Evolutionary conservation across 1,140 invertebrate species (phyloP).

Genomic region (Rhopalosiphum padi): DNA sequence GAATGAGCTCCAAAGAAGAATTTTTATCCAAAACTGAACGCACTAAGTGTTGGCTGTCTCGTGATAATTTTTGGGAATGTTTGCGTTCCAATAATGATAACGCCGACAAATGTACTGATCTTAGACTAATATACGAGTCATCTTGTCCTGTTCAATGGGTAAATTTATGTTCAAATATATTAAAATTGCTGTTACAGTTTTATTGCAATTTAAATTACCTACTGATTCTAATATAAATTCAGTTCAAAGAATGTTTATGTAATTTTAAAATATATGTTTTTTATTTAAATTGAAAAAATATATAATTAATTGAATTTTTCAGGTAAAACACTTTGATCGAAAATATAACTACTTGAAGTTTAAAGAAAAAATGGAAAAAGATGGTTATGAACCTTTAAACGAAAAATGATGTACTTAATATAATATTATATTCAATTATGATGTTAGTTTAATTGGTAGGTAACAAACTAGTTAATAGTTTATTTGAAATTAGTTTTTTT

Average conservation of each 20-base stretch:
- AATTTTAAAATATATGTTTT: not conserved
- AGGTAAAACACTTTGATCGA: constrained; percentile 93
- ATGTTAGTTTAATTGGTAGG: constrained; percentile 47
- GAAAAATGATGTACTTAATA: constrained; percentile 35
- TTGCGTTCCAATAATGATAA: constrained; percentile 73
- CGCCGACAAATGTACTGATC: constrained; percentile 72
- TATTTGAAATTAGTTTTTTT: not conserved
- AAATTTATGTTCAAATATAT: constrained; percentile 58
- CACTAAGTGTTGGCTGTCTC: constrained; percentile 80
- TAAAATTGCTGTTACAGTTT: not conserved
- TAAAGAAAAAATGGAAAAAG: constrained; percentile 84
- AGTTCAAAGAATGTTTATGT: not conserved
- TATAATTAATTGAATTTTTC: constrained; percentile 61
- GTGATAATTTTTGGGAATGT: constrained; percentile 91
- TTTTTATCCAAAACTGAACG: constrained; percentile 84
- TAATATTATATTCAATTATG: not conserved
- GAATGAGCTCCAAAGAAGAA: constrained; percentile 58
- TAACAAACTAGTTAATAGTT: not conserved
- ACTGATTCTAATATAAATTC: not conserved
- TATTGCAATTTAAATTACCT: too few species aligned
- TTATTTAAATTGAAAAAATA: not conserved
- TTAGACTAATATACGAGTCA: constrained; percentile 81
- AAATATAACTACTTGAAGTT: constrained; percentile 87
- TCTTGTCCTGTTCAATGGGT: constrained; percentile 87
- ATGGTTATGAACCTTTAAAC: constrained; percentile 78